These are phyloP conservation scores for Dendronephthya gigantea DNA, from an alignment of 64 coral and sea anemone genomes.

Conservation along the genomic window DNA sequence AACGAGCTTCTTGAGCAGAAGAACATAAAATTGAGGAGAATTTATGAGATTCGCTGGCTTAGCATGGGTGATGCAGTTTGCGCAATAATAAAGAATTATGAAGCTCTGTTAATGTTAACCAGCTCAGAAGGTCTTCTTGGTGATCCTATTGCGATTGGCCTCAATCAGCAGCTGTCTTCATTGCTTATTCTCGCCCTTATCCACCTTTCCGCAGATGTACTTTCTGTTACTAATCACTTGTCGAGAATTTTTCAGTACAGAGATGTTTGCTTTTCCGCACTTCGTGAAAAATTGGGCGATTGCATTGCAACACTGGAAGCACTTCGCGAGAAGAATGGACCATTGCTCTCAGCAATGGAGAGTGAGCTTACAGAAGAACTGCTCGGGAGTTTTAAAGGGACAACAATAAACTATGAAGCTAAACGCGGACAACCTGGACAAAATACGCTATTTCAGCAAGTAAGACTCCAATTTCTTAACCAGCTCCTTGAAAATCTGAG, in stretches of 20 bases:
- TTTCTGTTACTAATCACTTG: conserved; percentile 22
- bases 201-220: neutral
- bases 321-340: neutral
- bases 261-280: neutral
- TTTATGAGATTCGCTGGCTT: neutral
- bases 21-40: too few relatives aligned
- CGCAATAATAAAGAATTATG: neutral
- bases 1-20: too few relatives aligned
- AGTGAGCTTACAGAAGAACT: neutral
- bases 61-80: neutral
- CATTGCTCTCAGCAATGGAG: neutral
- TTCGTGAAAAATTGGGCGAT: neutral
- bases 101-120: neutral
- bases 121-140: neutral
- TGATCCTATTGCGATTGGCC: neutral
- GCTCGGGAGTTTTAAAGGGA: too few relatives aligned
- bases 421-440: too few relatives aligned
- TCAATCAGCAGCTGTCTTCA: neutral
- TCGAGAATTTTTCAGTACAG: conserved; percentile 23
- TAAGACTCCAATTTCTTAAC: too few relatives aligned
- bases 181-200: neutral
- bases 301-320: too few relatives aligned
- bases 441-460: too few relatives aligned
- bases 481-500: too few relatives aligned
- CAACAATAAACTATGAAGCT: too few relatives aligned